Conservation (phyloP, 2,113 vertebrate species). For the Numida meleagris region DNA sequence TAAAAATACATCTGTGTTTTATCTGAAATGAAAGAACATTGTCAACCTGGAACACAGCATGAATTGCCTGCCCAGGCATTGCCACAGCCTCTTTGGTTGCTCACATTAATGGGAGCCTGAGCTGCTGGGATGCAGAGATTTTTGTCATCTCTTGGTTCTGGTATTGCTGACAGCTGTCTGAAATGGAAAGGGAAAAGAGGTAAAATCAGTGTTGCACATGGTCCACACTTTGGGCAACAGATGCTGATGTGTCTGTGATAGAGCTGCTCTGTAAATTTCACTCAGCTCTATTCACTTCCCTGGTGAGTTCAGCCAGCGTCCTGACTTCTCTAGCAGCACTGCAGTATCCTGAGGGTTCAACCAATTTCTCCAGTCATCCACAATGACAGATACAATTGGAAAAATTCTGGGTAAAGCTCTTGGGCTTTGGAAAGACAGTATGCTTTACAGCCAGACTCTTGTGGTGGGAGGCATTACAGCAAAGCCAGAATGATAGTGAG, state of each 20-base stretch:
- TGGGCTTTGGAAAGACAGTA: background rate
- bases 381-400: constrained; percentile 42
- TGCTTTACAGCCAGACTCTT: constrained; percentile 46
- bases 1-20: background rate
- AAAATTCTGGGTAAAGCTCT: constrained; percentile 43
- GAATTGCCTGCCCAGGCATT: background rate
- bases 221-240: background rate
- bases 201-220: background rate
- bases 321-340: constrained; percentile 11
- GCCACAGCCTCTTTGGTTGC: background rate
- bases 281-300: background rate
- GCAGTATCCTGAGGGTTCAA: background rate
- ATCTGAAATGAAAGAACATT: background rate
- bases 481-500: constrained; percentile 44
- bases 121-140: background rate
- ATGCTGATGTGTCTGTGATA: background rate
- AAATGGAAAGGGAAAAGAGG: background rate
- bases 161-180: background rate
- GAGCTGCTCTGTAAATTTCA: background rate
- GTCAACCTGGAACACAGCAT: background rate
- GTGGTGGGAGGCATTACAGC: constrained; percentile 24
- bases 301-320: constrained; percentile 32
- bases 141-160: background rate
- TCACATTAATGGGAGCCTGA: background rate
- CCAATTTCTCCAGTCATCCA: constrained; percentile 23